These are phyloP conservation scores for Spilogale gracilis DNA, from an alignment of 2,113 vertebrate species.

Conservation along the genomic window DNA sequence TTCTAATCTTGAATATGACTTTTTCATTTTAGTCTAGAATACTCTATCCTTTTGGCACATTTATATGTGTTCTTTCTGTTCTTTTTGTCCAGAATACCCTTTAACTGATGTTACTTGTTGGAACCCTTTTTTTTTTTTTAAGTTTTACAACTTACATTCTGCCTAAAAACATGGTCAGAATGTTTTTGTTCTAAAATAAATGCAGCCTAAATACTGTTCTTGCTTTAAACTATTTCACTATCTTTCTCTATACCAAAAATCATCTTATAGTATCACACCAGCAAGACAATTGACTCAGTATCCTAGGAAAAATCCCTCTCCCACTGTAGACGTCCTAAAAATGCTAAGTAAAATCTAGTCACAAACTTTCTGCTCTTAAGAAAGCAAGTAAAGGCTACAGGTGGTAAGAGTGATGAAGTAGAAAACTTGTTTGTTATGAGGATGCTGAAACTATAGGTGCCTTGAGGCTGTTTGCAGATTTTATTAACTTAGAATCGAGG, in stretches of 20 bases:
- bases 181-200: background rate
- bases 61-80: background rate
- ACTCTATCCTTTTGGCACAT: background rate
- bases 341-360: background rate
- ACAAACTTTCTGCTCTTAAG: background rate
- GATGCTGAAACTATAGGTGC: background rate
- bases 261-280: background rate
- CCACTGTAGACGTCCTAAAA: background rate
- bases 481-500: constrained; percentile 34
- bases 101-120: background rate
- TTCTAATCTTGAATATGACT: background rate
- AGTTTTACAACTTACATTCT: background rate
- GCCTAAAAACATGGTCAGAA: background rate
- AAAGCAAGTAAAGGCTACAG: background rate
- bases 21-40: background rate
- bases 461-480: background rate
- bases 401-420: background rate
- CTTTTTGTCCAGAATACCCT: background rate
- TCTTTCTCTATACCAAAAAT: background rate
- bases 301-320: background rate
- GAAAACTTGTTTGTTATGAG: background rate
- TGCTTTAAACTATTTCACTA: background rate
- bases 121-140: constrained; percentile 16
- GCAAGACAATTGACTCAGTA: background rate
- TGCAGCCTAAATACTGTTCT: background rate